Evolutionary conservation across 2,113 vertebrate species (phyloP).

Genomic region (Chloebia gouldiae): DNA sequence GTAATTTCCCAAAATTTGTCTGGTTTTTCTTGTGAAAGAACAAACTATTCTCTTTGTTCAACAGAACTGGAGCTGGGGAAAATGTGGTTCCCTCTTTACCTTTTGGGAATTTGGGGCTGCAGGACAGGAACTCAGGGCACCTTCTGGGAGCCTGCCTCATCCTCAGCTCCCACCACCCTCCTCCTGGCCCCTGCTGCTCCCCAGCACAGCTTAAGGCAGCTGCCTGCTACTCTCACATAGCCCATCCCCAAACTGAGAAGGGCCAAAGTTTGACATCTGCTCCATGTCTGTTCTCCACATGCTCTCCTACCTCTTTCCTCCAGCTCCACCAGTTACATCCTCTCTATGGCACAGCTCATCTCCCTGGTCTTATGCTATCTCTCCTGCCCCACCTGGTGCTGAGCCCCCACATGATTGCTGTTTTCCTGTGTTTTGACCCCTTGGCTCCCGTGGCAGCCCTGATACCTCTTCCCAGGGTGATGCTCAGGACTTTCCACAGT

Average conservation of each 20-base stretch:
- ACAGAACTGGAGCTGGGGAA: neutral
- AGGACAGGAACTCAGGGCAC: neutral
- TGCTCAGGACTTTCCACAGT: accelerated
- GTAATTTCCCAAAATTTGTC: neutral
- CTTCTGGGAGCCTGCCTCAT: neutral
- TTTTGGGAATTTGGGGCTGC: neutral
- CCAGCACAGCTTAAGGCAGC: accelerated
- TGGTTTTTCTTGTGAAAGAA: neutral
- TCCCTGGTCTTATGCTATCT: neutral
- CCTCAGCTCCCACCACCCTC: neutral
- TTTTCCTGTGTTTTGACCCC: neutral
- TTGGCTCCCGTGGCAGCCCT: neutral
- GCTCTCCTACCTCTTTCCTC: neutral
- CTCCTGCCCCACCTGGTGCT: neutral
- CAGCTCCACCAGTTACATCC: neutral
- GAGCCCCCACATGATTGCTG: neutral
- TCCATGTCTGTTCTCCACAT: accelerated
- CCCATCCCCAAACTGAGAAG: neutral
- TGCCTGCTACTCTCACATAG: neutral
- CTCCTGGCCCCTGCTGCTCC: neutral
- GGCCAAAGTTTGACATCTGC: neutral
- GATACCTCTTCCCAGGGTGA: accelerated
- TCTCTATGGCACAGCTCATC: neutral
- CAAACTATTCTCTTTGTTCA: neutral
- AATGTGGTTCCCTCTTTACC: neutral